Base-by-base conservation (phyloP, 2,113 vertebrate genomes). In the Aegithalos caudatus region DNA sequence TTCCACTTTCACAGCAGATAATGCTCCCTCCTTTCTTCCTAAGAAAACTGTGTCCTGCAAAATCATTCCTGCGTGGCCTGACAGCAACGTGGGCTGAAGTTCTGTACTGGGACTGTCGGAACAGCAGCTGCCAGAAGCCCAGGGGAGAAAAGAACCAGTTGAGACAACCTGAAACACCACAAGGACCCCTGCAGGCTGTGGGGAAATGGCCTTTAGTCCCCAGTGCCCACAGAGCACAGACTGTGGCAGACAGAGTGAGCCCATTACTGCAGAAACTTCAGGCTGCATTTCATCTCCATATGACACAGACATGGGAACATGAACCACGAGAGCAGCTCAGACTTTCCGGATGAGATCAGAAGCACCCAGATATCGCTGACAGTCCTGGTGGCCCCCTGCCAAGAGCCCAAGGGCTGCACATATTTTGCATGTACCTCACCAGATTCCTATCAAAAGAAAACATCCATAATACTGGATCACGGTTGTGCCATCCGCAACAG, bases 401-500 rank as follows among this genome's bases (percentile, higher is more conserved):
- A 91, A 62, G 40, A 85, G 81, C 95, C 95, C 95, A 50, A 90
- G 81, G 93, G 94, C 91, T 69, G 61, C 1, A 82, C 89, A 90
- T 92, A 94, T 20, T 95, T 91, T 77, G 84, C 86, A 91, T 92
- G 89, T 77, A 89, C 93, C 89, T 96, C 89, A 81, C 62, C 71
- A 88, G 92, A 87, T 94, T 47, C 13, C 18, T 81, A 95, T 94
- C 96, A 94, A 84, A 93, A 92, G 86, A 81, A 96, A 95, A 94
- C 84, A 95, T 60, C 81, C 92, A 90, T 73, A 92, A 74, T 62
- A 69, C 94, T 78, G 87, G 62, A 87, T 72, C 81, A 83, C 57
- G 95, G 95, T 93, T 82, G 90, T 92, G 58, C 95, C 94, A 95
- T 95, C 89, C 91, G 19, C 56, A 56, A 80, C 72, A 93, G 92